These are phyloP conservation scores for Ctenodactylus gundi DNA, from an alignment of 2,113 vertebrate genomes.

Conservation along the genomic window DNA sequence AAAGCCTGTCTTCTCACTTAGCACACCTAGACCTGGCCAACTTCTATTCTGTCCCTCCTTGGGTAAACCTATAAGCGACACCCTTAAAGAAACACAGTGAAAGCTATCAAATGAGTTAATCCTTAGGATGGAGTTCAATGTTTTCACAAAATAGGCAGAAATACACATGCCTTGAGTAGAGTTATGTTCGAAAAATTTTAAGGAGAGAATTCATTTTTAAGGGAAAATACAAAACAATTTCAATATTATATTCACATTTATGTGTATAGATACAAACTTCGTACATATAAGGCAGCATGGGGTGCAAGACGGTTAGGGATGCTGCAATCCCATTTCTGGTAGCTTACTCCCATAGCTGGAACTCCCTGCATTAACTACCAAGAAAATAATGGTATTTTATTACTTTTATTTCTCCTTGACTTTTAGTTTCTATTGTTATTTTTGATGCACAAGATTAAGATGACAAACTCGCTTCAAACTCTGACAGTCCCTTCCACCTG, in stretches of 20 bases:
- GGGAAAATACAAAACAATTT: background rate
- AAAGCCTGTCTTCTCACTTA: background rate
- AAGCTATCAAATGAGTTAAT: background rate
- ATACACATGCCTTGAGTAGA: background rate
- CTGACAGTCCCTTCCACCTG: too few relatives aligned
- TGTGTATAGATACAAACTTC: background rate
- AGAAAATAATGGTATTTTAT: background rate
- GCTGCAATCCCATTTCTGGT: fast-evolving
- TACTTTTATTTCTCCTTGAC: background rate
- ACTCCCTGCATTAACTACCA: background rate
- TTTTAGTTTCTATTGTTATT: background rate
- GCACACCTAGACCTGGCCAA: background rate
- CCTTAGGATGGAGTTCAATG: background rate
- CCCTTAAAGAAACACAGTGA: background rate
- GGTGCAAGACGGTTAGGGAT: fast-evolving
- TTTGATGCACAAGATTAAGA: background rate
- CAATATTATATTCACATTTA: too few relatives aligned
- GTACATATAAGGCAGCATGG: fast-evolving
- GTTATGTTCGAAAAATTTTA: background rate
- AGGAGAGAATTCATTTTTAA: background rate
- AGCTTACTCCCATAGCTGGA: background rate
- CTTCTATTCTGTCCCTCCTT: background rate
- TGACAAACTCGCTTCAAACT: background rate
- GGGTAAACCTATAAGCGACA: background rate
- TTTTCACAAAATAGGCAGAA: background rate